Conservation (phyloP, 2,797 vertebrate genomes). For the Prunella strophiata region DNA sequence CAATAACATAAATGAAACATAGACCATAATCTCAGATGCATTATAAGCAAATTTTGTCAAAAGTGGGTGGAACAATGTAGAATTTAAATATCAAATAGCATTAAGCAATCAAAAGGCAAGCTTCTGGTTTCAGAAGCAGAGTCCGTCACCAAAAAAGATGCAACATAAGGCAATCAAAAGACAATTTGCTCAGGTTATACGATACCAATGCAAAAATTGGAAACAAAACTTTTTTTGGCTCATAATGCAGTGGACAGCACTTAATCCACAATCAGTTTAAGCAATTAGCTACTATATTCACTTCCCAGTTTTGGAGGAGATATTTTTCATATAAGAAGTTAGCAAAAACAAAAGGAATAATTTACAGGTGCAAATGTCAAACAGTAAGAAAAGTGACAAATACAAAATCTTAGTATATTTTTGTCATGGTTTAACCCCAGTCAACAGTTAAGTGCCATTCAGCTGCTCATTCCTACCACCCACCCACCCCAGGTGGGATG, state of each 20-base stretch:
- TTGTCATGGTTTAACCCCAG: background rate
- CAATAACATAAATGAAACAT: background rate
- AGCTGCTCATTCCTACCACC: background rate
- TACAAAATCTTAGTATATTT: background rate
- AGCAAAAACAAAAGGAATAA: background rate
- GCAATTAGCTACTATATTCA: background rate
- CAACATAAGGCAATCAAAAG: background rate
- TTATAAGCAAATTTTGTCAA: background rate
- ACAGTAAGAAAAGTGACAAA: background rate
- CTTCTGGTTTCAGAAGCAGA: background rate
- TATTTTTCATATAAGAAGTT: background rate
- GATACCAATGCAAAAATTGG: background rate
- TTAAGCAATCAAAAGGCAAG: background rate
- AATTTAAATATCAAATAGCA: background rate
- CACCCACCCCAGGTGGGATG: background rate
- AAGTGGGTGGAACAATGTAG: background rate
- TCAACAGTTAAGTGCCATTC: background rate
- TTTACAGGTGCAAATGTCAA: background rate
- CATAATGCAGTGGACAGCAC: background rate
- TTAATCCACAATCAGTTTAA: background rate
- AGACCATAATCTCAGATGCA: background rate
- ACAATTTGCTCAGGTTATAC: background rate
- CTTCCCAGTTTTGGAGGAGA: background rate
- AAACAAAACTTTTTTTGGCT: background rate
- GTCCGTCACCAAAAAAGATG: background rate